Evolutionary conservation across 2,888 invertebrate species (phyloP).

Genomic region (Tipula helvola): DNA sequence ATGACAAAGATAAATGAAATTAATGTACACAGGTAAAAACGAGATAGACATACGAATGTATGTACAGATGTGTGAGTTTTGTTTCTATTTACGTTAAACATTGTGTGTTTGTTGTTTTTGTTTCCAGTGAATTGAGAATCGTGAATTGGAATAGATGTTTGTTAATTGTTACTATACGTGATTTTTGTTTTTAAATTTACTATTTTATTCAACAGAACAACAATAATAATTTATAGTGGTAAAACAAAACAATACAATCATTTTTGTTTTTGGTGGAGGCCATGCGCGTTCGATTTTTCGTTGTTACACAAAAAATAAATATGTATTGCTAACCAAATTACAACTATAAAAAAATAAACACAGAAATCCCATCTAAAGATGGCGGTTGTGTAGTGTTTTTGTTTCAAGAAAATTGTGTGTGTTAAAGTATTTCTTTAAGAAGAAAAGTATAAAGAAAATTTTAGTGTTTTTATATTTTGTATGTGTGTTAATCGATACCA

Average conservation of each 20-base stretch:
- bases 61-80: background rate
- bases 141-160: background rate
- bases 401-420: background rate
- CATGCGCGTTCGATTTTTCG: background rate
- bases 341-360: background rate
- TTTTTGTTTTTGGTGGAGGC: background rate
- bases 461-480: background rate
- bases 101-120: background rate
- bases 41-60: background rate
- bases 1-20: background rate
- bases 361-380: background rate
- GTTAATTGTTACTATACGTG: background rate
- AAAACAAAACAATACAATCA: background rate
- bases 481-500: background rate
- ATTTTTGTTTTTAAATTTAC: background rate
- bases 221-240: background rate
- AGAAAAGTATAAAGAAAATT: background rate
- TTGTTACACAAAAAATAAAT: background rate
- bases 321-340: background rate
- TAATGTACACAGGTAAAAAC: background rate
- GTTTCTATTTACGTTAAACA: background rate
- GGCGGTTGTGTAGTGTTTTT: conserved; percentile 4
- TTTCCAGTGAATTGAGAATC: conserved; percentile 4
- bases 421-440: background rate
- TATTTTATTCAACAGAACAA: background rate